These are phyloP conservation scores for Piezodorus guildinii DNA, from an alignment of 1,140 invertebrate species.

Conservation along the genomic window DNA sequence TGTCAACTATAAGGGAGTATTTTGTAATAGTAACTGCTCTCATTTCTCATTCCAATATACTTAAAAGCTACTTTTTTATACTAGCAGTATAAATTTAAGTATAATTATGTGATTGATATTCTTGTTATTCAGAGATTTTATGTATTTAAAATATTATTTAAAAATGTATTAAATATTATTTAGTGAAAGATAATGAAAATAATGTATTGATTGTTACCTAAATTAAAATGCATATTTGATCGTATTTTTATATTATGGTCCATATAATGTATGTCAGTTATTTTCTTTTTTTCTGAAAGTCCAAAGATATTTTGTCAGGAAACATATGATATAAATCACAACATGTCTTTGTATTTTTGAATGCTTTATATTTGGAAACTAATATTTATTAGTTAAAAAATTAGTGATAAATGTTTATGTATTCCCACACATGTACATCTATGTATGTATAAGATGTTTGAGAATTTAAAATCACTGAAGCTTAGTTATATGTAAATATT, in stretches of 20 bases:
- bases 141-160: constrained; percentile 1
- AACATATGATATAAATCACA: background rate
- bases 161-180: background rate
- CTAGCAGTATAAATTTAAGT: background rate
- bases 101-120: constrained; percentile 7
- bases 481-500: constrained; percentile 4
- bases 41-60: constrained; percentile 6
- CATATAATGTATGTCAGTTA: background rate
- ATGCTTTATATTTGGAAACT: background rate
- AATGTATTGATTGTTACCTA: background rate
- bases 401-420: background rate
- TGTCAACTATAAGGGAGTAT: background rate
- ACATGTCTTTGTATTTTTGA: background rate
- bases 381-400: background rate
- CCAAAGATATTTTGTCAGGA: background rate
- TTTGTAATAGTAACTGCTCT: background rate
- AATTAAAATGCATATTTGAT: background rate
- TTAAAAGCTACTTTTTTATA: background rate
- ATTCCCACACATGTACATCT: background rate
- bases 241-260: background rate
- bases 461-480: background rate
- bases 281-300: background rate
- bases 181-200: too few relatives aligned
- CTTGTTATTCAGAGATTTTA: constrained; percentile 7
- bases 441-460: background rate